Base-by-base conservation (phyloP, 2,113 vertebrate species). In the Taurulus bubalis region DNA sequence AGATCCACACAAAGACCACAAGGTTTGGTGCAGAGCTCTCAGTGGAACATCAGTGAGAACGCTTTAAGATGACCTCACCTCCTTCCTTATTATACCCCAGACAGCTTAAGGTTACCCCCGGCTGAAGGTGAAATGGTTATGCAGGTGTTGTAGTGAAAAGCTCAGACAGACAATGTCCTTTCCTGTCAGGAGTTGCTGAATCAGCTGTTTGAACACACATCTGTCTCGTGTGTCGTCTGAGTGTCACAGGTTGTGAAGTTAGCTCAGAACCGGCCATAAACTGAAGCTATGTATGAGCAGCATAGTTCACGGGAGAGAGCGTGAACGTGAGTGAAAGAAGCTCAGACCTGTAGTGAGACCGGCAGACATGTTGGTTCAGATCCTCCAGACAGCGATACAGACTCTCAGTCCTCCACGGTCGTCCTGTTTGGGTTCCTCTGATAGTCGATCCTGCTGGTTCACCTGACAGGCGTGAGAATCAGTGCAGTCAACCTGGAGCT, bases 401-500 rank as follows among this genome's bases (percentile, higher is more conserved):
- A n/a, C 14, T 14, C 51, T 20, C 14, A 1, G 51, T 38, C 8
- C 15, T 56, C n/a, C 3, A 15, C 0, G 32, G 34, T 71, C 14
- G 55, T 60, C 26, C 30, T 6, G 18, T 58, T 4, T 10, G 11
- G 28, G 26, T 59, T 53, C 36, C 10, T 26, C 34, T 45, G 16
- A 53, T 47, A 2, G 26, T 60, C 4, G 4, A n/a, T 64, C 8
- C 20, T 55, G 36, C 38, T 67, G 28, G 3, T 28, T 59, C 75
- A 78, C 70, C 58, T 71, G 20, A 53, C 22, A 24, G 59, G 58
- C 62, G 40, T 51, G 67, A 38, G 10, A 55, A 49, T 76, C 42
- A 64, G 66, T 85, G 68, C 1, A 36, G 64, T 82, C 79, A 90
- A 83, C 84, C 87, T 90, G 88, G 71, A 91, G 91, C 58, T 72